These are phyloP conservation scores for Tenthredo livida DNA, from an alignment of 2,888 invertebrate species.

Conservation along the genomic window DNA sequence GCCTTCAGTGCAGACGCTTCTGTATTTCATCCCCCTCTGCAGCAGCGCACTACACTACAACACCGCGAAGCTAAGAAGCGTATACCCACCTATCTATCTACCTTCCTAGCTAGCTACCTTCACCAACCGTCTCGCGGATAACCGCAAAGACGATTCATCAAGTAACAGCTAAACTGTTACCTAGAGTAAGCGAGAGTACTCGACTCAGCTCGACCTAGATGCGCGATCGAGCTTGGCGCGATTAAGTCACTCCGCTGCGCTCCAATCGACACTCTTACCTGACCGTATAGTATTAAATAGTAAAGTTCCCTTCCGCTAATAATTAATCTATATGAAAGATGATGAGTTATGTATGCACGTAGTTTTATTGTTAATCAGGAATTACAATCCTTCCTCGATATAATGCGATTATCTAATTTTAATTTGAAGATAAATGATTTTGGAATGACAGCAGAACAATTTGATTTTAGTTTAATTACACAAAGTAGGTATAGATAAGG, in stretches of 20 bases:
- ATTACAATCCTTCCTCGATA: background rate
- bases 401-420: too few relatives aligned
- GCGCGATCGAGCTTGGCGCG: slow-evolving; percentile 69
- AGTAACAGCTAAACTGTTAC: slow-evolving; percentile 50
- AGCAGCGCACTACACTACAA: background rate
- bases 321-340: background rate
- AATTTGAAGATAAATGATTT: too few relatives aligned
- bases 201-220: slow-evolving; percentile 68
- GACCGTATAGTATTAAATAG: slow-evolving; percentile 22
- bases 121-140: slow-evolving; percentile 21
- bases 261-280: slow-evolving; percentile 64
- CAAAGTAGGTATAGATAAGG: too few relatives aligned
- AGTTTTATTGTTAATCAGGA: background rate
- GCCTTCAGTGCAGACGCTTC: background rate
- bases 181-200: slow-evolving; percentile 61
- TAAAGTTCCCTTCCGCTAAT: background rate
- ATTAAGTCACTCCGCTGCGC: slow-evolving; percentile 65
- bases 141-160: slow-evolving; percentile 49
- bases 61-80: background rate
- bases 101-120: background rate
- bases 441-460: too few relatives aligned
- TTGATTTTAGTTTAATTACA: too few relatives aligned
- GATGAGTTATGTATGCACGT: background rate
- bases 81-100: background rate
- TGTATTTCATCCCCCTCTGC: background rate